phyloP scores from a whole-genome alignment of 2,888 invertebrate species.

The Panzeria rudis region DNA sequence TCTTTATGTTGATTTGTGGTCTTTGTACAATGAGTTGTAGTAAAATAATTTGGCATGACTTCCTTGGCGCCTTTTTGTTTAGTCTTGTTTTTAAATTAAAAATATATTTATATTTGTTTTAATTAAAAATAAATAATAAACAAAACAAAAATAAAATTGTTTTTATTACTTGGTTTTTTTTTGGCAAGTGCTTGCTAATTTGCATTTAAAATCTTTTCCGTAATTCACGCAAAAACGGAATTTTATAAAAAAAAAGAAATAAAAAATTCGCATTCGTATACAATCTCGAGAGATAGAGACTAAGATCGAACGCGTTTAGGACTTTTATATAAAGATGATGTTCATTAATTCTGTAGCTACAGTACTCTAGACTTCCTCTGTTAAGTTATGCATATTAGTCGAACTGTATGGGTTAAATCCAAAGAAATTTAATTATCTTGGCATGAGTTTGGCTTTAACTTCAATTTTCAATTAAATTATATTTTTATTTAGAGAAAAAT shows the following conservation, averaged over 20 bases:
- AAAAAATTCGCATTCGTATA: no score
- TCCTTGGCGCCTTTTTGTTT: conserved; percentile 58
- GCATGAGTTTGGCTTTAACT: no score
- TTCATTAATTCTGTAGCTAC: no score
- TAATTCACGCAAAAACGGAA: background rate
- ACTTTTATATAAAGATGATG: no score
- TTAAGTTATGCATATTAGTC: no score
- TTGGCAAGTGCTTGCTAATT: conserved; percentile 16
- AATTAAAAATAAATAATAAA: conserved; percentile 52
- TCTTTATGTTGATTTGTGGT: conserved; percentile 27
- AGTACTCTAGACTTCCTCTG: no score
- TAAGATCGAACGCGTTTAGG: no score
- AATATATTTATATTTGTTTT: conserved; percentile 27
- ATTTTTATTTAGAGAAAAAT: no score
- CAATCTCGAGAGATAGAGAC: no score
- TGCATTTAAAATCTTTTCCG: conserved; percentile 18
- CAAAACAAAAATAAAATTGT: conserved; percentile 30
- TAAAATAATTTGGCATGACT: conserved; percentile 56
- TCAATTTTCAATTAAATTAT: no score
- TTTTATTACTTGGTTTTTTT: background rate
- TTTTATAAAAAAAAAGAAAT: background rate
- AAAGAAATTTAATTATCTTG: no score
- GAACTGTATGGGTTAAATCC: no score
- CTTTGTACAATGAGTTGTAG: background rate
- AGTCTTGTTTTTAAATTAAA: conserved; percentile 47